Base-by-base conservation (phyloP, 2,113 vertebrate species). In the Tyrannus savana region DNA sequence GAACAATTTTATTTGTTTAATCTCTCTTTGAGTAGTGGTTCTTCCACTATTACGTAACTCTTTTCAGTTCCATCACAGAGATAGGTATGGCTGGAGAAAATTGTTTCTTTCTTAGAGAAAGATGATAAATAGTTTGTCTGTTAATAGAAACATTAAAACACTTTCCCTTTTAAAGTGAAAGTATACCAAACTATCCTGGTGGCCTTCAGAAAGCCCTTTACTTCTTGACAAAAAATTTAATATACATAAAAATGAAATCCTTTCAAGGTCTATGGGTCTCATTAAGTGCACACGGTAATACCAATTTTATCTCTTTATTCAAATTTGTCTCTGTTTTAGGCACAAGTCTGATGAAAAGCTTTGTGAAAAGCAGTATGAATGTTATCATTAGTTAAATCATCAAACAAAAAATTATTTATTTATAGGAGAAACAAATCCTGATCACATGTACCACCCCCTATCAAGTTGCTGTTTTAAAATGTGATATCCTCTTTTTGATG, bases 121-220 rank as follows among this genome's bases (percentile, higher is more conserved):
- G 46, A 56, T 31, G 4, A 72, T 39, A 63, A 30, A 63, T 53
- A 82, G 52, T 85, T 91, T 75, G 19, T 52, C 47, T 90, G 75
- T 87, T 85, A 66, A 91, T 4, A 90, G 50, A 89, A 91, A 79
- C 50, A 90, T 69, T 76, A 66, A 78, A 72, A 82, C 42, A 75
- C 25, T 52, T 87, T 93, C 69, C 44, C 52, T 73, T 96, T 95
- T 80, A 84, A 82, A 94, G 37, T 35, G 69, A 68, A 66, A 46
- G 35, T 72, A 19, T 58, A 79, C 53, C 53, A 73, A 93, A 66
- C 42, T 50, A 62, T 7, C 19, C 12, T 19, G 19, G 31, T 47
- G 66, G 25, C 49, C 91, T 95, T 94, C 55, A 93, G 52, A 91
- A 91, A 91, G 49, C 50, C 66, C 23, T 72, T 71, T 19, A 39